Evolutionary conservation across 2,113 vertebrate species (phyloP).

Genomic region (Poecile atricapillus): DNA sequence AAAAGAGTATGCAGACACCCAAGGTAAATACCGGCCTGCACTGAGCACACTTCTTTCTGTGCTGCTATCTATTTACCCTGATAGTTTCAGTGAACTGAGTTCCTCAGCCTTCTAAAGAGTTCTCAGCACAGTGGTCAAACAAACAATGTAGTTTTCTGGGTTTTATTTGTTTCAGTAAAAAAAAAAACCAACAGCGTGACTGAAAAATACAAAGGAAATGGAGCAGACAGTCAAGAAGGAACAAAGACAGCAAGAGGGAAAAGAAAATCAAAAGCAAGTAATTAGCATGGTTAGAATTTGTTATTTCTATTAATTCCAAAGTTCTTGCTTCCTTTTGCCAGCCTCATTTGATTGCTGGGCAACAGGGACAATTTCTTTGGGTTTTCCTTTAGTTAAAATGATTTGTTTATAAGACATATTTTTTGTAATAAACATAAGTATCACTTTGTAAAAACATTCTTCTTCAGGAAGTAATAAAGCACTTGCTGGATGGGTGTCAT

Average conservation of each 20-base stretch:
- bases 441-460: background rate
- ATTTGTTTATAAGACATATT: background rate
- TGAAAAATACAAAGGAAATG: background rate
- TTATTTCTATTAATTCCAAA: background rate
- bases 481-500: background rate
- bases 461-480: slow-evolving; percentile 13
- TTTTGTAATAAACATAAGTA: background rate
- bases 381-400: background rate
- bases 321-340: background rate
- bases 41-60: background rate
- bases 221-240: background rate
- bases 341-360: background rate
- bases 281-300: background rate
- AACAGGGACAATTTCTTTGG: background rate
- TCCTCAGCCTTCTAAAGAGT: background rate
- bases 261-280: background rate
- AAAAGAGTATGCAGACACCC: background rate
- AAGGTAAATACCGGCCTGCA: background rate
- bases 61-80: slow-evolving; percentile 1
- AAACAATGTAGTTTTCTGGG: background rate
- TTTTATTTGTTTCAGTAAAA: background rate
- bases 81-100: background rate
- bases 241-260: background rate
- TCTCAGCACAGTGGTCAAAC: background rate
- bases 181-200: background rate